phyloP scores from a whole-genome alignment of 2,797 vertebrate species.

The Phaenicophaeus curvirostris region DNA sequence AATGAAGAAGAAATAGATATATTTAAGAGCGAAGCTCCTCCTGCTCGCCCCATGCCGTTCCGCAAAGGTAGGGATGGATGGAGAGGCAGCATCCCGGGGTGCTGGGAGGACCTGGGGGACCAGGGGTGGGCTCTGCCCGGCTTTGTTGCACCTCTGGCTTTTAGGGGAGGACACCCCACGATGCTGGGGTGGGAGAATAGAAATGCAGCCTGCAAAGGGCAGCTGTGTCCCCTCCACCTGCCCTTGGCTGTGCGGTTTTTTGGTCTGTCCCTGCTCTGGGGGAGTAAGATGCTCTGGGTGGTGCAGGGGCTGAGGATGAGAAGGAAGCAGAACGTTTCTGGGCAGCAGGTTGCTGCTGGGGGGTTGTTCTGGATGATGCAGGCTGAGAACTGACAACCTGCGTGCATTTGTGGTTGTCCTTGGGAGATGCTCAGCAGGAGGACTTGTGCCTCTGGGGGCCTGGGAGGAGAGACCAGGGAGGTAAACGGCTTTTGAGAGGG shows the following conservation, averaged over 20 bases:
- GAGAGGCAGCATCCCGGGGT: not conserved
- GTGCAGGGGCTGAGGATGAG: not conserved
- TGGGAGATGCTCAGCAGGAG: not conserved
- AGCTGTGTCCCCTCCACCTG: not conserved
- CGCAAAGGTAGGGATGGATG: conserved; percentile 44
- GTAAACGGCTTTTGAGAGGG: not conserved
- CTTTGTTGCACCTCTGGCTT: not conserved
- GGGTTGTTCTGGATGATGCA: not conserved
- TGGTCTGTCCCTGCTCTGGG: accelerated
- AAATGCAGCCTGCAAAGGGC: not conserved
- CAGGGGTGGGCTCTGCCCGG: not conserved
- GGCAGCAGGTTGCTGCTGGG: not conserved
- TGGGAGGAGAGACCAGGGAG: not conserved
- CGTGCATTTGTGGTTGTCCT: accelerated
- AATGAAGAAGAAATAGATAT: not conserved
- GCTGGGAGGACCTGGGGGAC: not conserved
- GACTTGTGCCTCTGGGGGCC: not conserved
- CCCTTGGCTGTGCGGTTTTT: too few relatives aligned
- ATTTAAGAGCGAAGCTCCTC: not conserved
- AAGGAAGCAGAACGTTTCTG: not conserved
- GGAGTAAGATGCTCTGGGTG: not conserved
- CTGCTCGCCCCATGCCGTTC: conserved; percentile 36
- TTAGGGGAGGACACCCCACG: accelerated
- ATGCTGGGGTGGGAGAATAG: too few relatives aligned
- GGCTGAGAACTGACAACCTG: not conserved